Percentiles rank a stretch among this genome's conserved stretches.
These are phyloP conservation scores for Vesta saturnalis DNA, from an alignment of 2,888 invertebrate species.

Conservation along the genomic window DNA sequence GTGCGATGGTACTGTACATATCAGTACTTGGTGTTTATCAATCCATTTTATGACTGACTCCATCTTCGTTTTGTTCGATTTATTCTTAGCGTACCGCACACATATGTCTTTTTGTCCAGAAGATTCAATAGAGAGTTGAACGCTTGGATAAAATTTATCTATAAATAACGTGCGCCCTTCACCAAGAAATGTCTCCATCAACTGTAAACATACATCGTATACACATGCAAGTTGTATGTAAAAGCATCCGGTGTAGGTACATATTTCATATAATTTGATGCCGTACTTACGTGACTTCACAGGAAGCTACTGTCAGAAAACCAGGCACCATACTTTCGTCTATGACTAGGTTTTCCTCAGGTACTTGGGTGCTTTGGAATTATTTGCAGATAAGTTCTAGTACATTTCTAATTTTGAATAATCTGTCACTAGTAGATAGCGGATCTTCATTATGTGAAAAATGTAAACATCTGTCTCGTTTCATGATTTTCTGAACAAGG, in stretches of 20 bases:
- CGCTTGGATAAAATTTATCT: constrained; percentile 48
- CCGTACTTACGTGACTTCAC: constrained; percentile 46
- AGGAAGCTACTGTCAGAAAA: constrained; percentile 53
- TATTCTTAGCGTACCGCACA: not conserved
- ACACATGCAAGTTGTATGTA: constrained; percentile 43
- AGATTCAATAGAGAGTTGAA: not conserved
- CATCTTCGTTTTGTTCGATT: not conserved
- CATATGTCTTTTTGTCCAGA: not conserved
- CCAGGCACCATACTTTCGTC: constrained; percentile 54
- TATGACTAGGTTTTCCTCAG: constrained; percentile 45
- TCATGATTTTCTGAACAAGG: too few species aligned
- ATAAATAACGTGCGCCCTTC: constrained; percentile 45
- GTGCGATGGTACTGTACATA: not conserved
- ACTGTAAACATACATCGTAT: constrained; percentile 24
- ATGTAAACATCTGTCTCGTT: not conserved
- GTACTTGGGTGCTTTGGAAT: constrained; percentile 35
- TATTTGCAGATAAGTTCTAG: not conserved
- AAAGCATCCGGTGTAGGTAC: constrained; percentile 50
- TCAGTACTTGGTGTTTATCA: not conserved
- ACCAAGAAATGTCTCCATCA: constrained; percentile 5
- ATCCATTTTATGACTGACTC: not conserved
- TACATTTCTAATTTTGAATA: constrained; percentile 12
- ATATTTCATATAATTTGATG: constrained; percentile 52
- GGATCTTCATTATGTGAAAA: constrained; percentile 16
- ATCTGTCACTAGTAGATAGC: not conserved